Evolutionary conservation across 2,113 vertebrate genomes (phyloP).

Genomic region (Eubucco bourcierii): DNA sequence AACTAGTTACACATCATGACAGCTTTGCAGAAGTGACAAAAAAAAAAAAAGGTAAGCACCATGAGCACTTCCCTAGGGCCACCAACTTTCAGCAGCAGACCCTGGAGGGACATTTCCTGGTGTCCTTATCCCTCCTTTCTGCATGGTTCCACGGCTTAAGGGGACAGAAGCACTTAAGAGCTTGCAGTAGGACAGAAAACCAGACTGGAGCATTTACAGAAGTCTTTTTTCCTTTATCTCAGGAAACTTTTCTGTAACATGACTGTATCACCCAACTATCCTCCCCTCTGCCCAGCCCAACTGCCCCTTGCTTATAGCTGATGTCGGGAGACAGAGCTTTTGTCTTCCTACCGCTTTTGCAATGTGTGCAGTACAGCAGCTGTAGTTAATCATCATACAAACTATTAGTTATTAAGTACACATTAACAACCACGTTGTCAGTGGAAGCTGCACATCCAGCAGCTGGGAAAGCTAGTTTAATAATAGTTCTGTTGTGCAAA

Average conservation of each 20-base stretch:
- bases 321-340: background rate
- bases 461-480: constrained; percentile 14
- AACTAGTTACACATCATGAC: background rate
- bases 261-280: background rate
- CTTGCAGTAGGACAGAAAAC: background rate
- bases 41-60: background rate
- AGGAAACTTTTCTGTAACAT: background rate
- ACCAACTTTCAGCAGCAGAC: background rate
- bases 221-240: background rate
- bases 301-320: background rate
- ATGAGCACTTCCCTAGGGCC: background rate
- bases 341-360: constrained; percentile 15
- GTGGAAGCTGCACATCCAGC: background rate
- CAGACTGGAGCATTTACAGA: background rate
- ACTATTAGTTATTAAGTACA: constrained; percentile 2
- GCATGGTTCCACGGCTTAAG: background rate
- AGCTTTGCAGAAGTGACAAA: background rate
- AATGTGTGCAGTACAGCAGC: background rate
- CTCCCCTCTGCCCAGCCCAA: background rate
- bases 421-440: background rate
- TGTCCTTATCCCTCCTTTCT: background rate
- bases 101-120: background rate
- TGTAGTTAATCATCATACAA: constrained; percentile 23
- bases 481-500: constrained; percentile 12
- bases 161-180: background rate